Percentiles rank a stretch among this genome's conserved stretches.
These are phyloP conservation scores for Larimichthys crocea DNA, from an alignment of 2,113 vertebrate genomes.

Conservation along the genomic window DNA sequence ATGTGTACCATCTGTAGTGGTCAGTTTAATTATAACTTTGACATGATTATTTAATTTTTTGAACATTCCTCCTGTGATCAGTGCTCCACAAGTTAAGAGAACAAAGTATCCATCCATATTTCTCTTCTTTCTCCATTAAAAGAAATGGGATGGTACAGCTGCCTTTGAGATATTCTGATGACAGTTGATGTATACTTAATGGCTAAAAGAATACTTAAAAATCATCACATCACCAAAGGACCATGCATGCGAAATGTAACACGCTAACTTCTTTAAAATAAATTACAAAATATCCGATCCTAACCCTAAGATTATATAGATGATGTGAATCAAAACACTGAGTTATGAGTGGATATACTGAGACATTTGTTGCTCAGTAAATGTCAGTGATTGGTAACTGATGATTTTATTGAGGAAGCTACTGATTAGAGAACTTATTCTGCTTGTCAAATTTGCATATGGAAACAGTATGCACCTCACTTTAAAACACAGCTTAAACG, in stretches of 20 bases:
- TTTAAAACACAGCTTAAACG: not conserved
- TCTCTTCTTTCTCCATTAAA: not conserved
- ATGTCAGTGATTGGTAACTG: not conserved
- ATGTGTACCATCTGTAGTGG: not conserved
- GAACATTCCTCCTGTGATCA: not conserved
- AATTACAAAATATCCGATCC: not conserved
- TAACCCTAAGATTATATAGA: not conserved
- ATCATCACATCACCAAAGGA: no score
- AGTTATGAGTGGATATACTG: not conserved
- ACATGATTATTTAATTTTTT: not conserved
- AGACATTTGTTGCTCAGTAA: not conserved
- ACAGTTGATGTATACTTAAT: not conserved
- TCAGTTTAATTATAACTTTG: not conserved
- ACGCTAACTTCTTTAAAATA: not conserved
- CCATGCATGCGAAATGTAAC: not conserved
- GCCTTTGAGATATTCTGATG: no score
- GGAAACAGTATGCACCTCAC: not conserved
- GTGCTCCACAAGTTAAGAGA: not conserved
- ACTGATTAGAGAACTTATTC: not conserved
- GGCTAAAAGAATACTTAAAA: not conserved
- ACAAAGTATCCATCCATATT: not conserved
- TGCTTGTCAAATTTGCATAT: not conserved
- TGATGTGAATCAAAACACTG: no score
- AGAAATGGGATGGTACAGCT: not conserved
- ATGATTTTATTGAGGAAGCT: not conserved